Base-by-base conservation (phyloP, 2,113 vertebrate genomes). In the Oryzias woworae region DNA sequence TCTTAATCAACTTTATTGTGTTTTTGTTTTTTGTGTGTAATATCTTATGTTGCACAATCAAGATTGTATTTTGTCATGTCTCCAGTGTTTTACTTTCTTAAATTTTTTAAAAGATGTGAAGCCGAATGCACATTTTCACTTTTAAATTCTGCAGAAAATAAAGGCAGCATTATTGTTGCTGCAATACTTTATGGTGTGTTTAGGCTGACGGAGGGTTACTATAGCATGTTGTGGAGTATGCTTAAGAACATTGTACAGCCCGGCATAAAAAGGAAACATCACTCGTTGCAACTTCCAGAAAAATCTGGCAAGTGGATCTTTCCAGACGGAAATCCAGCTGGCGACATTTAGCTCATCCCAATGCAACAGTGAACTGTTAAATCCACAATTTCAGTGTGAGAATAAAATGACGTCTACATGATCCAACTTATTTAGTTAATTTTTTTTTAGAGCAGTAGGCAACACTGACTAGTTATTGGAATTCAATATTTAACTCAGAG, bases 221-320 rank as follows among this genome's bases (percentile, higher is more conserved):
- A 56, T 48, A 68, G 66, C 69, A 68, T 80, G 66, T 75, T 73
- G 75, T 72, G 70, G 58, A 86, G 71, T 76, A 71, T 59, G 77
- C 65, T 75, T 23, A 75, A 81, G 83, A 78, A 80, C 76, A 75
- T 70, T 43, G 54, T 53, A 71, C 52, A 51, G 36, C 36, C 8
- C 0, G 8, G 13, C 45, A 75, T 68, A 66, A 67, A 59, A 72
- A 56, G 41, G 41, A 65, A 68, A 66, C 71, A 58, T 49, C 51
- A 53, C 23, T 7, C 47, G 47, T n/a, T 28, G 15, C 47, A 50
- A 46, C 28, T 70, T 64, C 59, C 7, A 75, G 62, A 70, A 17
- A 61, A 65, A 67, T 46, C 57, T 1, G 15, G 14, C 50, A 70
- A 59, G 14, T 45, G 57, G 48, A 45, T 63, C 41, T n/a, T 10